A percentile compares a stretch with the other conserved stretches of the same genome.
These are phyloP conservation scores for Polydrusus cervinus DNA, from an alignment of 2,888 invertebrate genomes.

Conservation along the genomic window DNA sequence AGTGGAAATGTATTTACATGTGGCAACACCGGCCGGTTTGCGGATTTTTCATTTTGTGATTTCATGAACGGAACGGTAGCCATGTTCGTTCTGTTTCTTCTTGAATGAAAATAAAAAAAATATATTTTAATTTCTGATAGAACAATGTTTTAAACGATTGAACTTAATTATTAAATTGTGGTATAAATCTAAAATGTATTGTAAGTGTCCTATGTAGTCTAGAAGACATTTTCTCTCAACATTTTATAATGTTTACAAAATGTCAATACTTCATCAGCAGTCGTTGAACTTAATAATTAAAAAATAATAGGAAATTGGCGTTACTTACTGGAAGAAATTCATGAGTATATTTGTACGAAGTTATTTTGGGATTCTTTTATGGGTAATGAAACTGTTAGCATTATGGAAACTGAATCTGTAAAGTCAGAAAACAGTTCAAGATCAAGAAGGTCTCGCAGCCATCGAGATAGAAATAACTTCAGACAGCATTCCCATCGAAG, in stretches of 20 bases:
- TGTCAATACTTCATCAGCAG: slow-evolving; percentile 52
- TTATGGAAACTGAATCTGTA: slow-evolving; percentile 95
- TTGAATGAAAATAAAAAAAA: slow-evolving; percentile 33
- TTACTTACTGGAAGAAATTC: slow-evolving; percentile 23
- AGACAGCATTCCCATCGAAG: slow-evolving; percentile 80
- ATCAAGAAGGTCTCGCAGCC: slow-evolving; percentile 80
- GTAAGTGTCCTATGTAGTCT: background rate
- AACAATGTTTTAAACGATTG: slow-evolving; percentile 33
- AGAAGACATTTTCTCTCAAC: slow-evolving; percentile 33
- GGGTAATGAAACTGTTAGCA: slow-evolving; percentile 73
- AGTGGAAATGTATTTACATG: background rate
- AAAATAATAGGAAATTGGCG: slow-evolving; percentile 38
- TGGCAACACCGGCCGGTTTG: slow-evolving; percentile 1
- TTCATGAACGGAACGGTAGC: slow-evolving; percentile 26
- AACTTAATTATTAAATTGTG: background rate
- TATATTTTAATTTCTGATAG: slow-evolving; percentile 23
- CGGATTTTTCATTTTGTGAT: no score
- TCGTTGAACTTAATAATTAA: slow-evolving; percentile 52
- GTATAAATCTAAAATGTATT: background rate
- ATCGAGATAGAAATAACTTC: slow-evolving; percentile 74
- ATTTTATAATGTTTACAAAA: slow-evolving; percentile 52
- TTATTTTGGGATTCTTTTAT: slow-evolving; percentile 58
- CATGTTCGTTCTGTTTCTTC: slow-evolving; percentile 43
- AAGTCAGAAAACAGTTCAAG: slow-evolving; percentile 93
- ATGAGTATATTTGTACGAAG: slow-evolving; percentile 40